Percentiles rank a stretch among this genome's conserved stretches.
phyloP scores from a whole-genome alignment of 2,888 invertebrate genomes.

The Meta bourneti region DNA sequence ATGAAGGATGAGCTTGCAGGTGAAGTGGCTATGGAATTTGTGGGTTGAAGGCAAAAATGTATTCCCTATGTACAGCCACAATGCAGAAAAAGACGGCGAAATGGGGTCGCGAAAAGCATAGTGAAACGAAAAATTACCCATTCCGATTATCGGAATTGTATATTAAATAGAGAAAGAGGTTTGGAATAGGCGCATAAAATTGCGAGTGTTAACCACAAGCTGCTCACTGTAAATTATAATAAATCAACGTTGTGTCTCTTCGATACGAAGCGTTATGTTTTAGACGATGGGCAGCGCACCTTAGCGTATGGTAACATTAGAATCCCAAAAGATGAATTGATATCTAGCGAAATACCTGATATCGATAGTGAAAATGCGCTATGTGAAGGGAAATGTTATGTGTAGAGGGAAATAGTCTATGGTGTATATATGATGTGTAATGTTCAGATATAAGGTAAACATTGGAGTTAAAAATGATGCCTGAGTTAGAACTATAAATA shows the following conservation, averaged over 20 bases:
- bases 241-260: neutral
- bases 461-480: too few relatives aligned
- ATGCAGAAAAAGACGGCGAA: neutral
- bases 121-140: neutral
- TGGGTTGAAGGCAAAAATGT: neutral
- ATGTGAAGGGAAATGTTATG: too few relatives aligned
- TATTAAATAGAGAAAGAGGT: neutral
- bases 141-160: neutral
- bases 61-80: neutral
- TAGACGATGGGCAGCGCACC: neutral
- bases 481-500: too few relatives aligned
- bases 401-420: too few relatives aligned
- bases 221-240: neutral
- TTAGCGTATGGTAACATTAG: neutral
- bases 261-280: neutral
- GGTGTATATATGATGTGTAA: too few relatives aligned
- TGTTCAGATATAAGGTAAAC: too few relatives aligned
- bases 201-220: neutral
- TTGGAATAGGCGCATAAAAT: neutral
- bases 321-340: too few relatives aligned
- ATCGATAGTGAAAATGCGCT: too few relatives aligned
- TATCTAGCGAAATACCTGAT: too few relatives aligned
- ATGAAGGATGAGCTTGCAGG: neutral
- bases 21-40: neutral
- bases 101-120: neutral